Percentiles rank a stretch among this genome's conserved stretches.
phyloP scores from a whole-genome alignment of 2,113 vertebrate species.

The Choloepus hoffmanni region DNA sequence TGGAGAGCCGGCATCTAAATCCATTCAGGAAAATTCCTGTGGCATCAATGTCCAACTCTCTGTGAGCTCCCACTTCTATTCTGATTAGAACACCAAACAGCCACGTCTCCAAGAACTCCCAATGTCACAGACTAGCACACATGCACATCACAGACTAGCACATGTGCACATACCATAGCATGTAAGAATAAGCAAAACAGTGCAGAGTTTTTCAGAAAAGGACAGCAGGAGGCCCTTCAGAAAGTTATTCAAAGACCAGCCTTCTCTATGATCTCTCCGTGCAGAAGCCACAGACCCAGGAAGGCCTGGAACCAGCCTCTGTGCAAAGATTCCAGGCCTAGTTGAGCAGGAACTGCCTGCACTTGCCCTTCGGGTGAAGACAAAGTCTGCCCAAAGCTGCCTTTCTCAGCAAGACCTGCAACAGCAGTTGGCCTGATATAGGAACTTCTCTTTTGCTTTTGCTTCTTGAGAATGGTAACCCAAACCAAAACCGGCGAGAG shows the following conservation, averaged over 20 bases:
- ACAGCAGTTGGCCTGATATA: not conserved
- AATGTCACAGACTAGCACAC: not conserved
- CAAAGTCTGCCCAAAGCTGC: not conserved
- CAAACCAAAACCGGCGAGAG: not conserved
- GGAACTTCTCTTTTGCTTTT: not conserved
- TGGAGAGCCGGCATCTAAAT: conserved; percentile 78
- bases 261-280: not conserved
- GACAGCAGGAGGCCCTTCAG: not conserved
- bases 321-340: not conserved
- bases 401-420: not conserved
- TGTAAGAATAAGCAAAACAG: conserved; percentile 73
- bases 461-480: conserved; percentile 15
- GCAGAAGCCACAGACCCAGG: not conserved
- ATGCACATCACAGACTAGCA: not conserved
- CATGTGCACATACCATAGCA: conserved; percentile 63
- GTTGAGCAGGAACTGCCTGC: not conserved
- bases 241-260: not conserved
- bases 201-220: conserved; percentile 33
- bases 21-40: conserved; percentile 78
- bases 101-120: not conserved
- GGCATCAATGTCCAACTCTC: conserved; percentile 78
- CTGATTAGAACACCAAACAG: not conserved
- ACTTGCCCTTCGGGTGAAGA: not conserved
- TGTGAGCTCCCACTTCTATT: not conserved
- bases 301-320: not conserved